Percentiles rank a stretch among this genome's conserved stretches.
phyloP scores from a whole-genome alignment of 2,797 vertebrate genomes.

The Esox lucius region DNA sequence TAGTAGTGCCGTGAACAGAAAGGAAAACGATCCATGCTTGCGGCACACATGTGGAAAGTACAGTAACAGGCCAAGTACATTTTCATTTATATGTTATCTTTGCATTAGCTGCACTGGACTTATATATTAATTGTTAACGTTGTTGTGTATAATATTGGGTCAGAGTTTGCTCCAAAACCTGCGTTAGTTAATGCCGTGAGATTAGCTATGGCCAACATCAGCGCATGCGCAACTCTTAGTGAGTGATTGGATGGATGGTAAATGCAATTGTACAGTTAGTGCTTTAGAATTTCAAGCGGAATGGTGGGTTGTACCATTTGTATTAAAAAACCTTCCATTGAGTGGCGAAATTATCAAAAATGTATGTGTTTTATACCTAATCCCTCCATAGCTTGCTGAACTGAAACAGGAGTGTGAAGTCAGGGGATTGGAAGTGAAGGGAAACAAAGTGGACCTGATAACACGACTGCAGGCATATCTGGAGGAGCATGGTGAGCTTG shows the following conservation, averaged over 20 bases:
- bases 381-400: slow-evolving; percentile 78
- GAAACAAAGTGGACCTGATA: slow-evolving; percentile 90
- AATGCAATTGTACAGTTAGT: not conserved
- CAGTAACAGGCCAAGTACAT: not conserved
- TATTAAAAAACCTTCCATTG: not conserved
- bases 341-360: not conserved
- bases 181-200: not conserved
- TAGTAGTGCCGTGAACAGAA: not conserved
- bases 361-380: not conserved
- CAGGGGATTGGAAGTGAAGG: slow-evolving; percentile 85
- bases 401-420: slow-evolving; percentile 89
- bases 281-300: not conserved
- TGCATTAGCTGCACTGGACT: not conserved
- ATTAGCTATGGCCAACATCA: not conserved
- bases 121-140: not conserved
- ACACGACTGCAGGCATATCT: slow-evolving; percentile 85
- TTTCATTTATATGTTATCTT: not conserved
- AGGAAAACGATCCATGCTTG: not conserved
- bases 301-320: not conserved
- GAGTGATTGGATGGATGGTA: no score
- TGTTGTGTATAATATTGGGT: not conserved
- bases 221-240: not conserved
- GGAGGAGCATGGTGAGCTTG: slow-evolving; percentile 82
- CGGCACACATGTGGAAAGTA: not conserved
- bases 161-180: not conserved